Percentiles rank a stretch among this genome's conserved stretches.
phyloP scores from a whole-genome alignment of 2,113 vertebrate genomes.

The Eleginops maclovinus region DNA sequence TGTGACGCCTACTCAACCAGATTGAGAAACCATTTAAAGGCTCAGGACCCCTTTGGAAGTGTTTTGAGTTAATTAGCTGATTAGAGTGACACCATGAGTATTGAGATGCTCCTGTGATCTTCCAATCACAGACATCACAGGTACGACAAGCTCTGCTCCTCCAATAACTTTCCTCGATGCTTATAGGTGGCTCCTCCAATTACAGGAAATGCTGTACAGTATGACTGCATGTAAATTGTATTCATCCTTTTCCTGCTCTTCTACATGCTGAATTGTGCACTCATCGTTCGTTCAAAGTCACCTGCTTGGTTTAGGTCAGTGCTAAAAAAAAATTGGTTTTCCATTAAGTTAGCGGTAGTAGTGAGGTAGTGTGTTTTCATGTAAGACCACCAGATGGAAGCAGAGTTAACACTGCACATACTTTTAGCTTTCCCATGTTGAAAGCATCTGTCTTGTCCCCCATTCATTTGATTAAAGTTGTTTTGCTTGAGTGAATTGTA shows the following conservation, averaged over 20 bases:
- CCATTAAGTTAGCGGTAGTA: neutral
- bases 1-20: too few species aligned
- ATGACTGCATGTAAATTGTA: neutral
- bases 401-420: neutral
- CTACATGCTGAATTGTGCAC: neutral
- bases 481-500: too few species aligned
- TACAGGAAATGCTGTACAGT: conserved; percentile 51
- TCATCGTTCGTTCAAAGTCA: neutral
- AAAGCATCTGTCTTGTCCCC: too few species aligned
- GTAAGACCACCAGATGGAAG: conserved; percentile 37
- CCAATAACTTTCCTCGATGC: conserved; percentile 4
- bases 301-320: neutral
- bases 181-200: conserved; percentile 44
- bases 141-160: conserved; percentile 23
- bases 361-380: neutral
- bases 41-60: too few species aligned
- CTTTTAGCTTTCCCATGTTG: too few species aligned
- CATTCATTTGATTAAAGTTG: too few species aligned
- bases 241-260: neutral
- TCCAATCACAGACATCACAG: conserved; percentile 56
- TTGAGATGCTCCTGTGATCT: too few species aligned
- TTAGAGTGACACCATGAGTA: too few species aligned
- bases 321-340: neutral
- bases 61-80: too few species aligned
- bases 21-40: too few species aligned